Base-by-base conservation (phyloP, 2,113 vertebrate species). In the Takifugu bimaculatus region DNA sequence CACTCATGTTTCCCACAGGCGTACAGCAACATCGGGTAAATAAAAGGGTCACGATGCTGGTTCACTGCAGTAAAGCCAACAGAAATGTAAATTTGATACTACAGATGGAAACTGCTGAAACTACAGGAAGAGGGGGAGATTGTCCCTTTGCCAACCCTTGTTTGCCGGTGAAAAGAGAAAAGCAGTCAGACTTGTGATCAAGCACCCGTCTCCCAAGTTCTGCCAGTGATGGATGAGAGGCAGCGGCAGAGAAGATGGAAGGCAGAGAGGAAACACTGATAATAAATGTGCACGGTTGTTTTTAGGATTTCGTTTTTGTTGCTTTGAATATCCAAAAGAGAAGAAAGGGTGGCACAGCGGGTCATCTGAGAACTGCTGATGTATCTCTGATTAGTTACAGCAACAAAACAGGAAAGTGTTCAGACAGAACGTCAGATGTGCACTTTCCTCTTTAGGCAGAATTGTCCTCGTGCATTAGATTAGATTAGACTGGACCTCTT, bases 221-320 rank as follows among this genome's bases (percentile, higher is more conserved):
- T 87, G 87, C 81, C 88, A 84, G 51, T 90, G 86, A 90, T 89
- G 49, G 80, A 89, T 87, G 82, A 63, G 72, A 48, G 77, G 42
- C 26, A 27, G 54, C 20, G n/a, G 49, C 4, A n/a, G 83, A 69
- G 65, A 69, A 55, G 74, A 68, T 57, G 62, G 54, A 54, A 50
- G 69, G 72, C 56, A 15, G 54, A 15, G 54, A 55, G 57, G 50
- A n/a, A 9, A 50, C 62, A 60, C 57, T 32, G 62, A 63, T 27
- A 50, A 25, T 71, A 83, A 84, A 68, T 75, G 82, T 78, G 28
- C 9, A 65, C 61, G 45, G 72, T 78, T 26, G 70, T 84, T 50
- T 81, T 77, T 64, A 26, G 49, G 26, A 56, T 64, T 65, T 63
- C 15, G 13, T 10, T 50, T 58, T 51, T 55, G 53, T 51, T 26